phyloP scores from a whole-genome alignment of 2,797 vertebrate species.

The Cirrhinus mrigala region DNA sequence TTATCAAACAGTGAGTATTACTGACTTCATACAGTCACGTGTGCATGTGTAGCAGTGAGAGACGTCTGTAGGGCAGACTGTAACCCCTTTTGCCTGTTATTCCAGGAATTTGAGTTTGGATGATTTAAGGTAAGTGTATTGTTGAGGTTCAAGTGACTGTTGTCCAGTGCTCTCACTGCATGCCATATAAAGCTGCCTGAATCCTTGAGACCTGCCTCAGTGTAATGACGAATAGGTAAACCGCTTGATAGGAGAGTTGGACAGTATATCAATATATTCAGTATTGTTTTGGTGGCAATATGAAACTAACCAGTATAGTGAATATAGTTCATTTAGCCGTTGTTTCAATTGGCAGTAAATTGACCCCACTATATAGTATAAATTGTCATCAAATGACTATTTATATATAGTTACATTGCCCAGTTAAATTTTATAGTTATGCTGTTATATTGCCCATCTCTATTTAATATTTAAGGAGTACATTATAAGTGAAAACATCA shows the following conservation, averaged over 20 bases:
- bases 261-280: neutral
- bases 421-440: neutral
- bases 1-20: neutral
- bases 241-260: neutral
- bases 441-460: constrained; percentile 1
- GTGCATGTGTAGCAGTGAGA: neutral
- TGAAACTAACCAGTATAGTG: neutral
- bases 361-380: no score
- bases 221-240: neutral
- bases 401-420: no score
- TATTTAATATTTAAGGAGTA: neutral
- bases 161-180: constrained; percentile 55
- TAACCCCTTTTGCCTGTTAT: constrained; percentile 83
- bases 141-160: constrained; percentile 68
- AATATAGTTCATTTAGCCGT: neutral
- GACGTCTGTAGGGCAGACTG: constrained; percentile 27
- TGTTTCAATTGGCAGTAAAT: no score
- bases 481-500: neutral
- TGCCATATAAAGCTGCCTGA: constrained; percentile 46
- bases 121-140: constrained; percentile 86
- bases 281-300: neutral
- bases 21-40: neutral
- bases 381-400: no score
- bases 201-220: neutral
- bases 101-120: constrained; percentile 93